A percentile compares a stretch with the other conserved stretches of the same genome.
These are phyloP conservation scores for Lates japonicus DNA, from an alignment of 2,797 vertebrate species.

Conservation along the genomic window DNA sequence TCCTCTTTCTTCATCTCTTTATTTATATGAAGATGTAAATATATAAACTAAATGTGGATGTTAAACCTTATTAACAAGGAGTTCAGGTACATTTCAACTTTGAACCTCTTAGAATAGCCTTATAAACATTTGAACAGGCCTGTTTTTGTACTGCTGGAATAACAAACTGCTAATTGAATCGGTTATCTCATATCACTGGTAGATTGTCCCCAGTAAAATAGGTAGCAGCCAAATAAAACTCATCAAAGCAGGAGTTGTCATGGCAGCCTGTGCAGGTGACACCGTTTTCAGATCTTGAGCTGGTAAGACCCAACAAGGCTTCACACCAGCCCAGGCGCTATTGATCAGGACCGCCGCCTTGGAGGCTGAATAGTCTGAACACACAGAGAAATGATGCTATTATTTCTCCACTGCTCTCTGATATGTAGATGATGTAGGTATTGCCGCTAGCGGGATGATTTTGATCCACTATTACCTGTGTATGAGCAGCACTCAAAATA, in stretches of 20 bases:
- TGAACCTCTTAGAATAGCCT: neutral
- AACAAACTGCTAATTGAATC: slow-evolving; percentile 48
- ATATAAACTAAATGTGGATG: neutral
- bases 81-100: neutral
- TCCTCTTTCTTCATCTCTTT: neutral
- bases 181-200: neutral
- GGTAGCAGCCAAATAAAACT: slow-evolving; percentile 25
- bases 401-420: slow-evolving; percentile 59
- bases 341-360: slow-evolving; percentile 73
- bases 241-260: slow-evolving; percentile 72
- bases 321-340: slow-evolving; percentile 70
- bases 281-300: slow-evolving; percentile 52
- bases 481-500: neutral
- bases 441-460: slow-evolving; percentile 32
- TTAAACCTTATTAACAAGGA: too few species aligned
- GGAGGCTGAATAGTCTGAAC: slow-evolving; percentile 71
- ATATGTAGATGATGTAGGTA: slow-evolving; percentile 50
- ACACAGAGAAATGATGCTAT: slow-evolving; percentile 39
- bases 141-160: neutral
- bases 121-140: neutral
- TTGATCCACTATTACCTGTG: slow-evolving; percentile 40
- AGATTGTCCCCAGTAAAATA: slow-evolving; percentile 20
- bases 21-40: neutral
- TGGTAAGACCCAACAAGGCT: slow-evolving; percentile 69
- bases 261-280: slow-evolving; percentile 72